Conservation (phyloP, 2,888 invertebrate species). For the Campopleginae sp. region DNA sequence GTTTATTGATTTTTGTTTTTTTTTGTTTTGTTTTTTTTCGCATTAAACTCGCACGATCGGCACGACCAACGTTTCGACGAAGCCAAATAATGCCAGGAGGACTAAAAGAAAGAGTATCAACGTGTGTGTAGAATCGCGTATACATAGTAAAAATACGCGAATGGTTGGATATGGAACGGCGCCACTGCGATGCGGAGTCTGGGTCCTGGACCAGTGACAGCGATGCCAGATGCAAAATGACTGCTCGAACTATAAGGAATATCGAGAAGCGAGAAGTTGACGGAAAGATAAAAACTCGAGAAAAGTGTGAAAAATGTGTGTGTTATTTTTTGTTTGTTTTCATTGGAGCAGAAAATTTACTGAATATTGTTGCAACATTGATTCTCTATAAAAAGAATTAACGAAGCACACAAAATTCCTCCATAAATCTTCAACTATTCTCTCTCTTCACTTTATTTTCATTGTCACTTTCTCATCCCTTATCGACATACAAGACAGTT, state of each 20-base stretch:
- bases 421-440: slow-evolving; percentile 58
- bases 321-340: background rate
- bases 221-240: slow-evolving; percentile 57
- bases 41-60: background rate
- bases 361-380: slow-evolving; percentile 57
- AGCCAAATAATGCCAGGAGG: background rate
- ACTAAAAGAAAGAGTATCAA: slow-evolving; percentile 16
- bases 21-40: too few relatives aligned
- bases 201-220: slow-evolving; percentile 47
- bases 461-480: slow-evolving; percentile 1
- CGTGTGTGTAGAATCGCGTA: slow-evolving; percentile 10
- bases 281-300: slow-evolving; percentile 10
- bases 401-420: slow-evolving; percentile 66
- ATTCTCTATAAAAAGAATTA: slow-evolving; percentile 61
- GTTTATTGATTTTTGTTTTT: too few relatives aligned
- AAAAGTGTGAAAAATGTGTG: background rate
- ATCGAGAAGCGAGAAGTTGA: slow-evolving; percentile 35
- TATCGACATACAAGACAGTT: background rate
- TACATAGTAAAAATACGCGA: slow-evolving; percentile 23
- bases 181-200: slow-evolving; percentile 58
- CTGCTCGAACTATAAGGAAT: slow-evolving; percentile 52
- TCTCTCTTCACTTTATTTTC: background rate
- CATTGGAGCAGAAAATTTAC: slow-evolving; percentile 15
- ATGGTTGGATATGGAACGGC: slow-evolving; percentile 59
- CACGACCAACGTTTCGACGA: background rate